phyloP scores from a whole-genome alignment of 2,113 vertebrate genomes.

The Trogon surrucura region DNA sequence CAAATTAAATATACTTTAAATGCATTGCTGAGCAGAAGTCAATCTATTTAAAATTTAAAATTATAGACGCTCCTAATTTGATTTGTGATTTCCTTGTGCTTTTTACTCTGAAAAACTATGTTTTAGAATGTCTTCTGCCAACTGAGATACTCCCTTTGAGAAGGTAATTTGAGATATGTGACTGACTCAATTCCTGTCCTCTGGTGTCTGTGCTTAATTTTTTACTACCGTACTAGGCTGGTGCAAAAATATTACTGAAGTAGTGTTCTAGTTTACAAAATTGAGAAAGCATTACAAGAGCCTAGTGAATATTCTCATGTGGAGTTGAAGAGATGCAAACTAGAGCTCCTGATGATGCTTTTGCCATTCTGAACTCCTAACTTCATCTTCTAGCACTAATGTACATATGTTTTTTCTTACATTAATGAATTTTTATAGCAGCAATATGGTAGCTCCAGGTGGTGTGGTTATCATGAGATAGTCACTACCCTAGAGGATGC shows the following conservation, averaged over 20 bases:
- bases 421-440: conserved; percentile 68
- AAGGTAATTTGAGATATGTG: neutral
- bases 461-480: conserved; percentile 65
- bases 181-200: neutral
- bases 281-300: neutral
- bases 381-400: conserved; percentile 54
- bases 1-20: conserved; percentile 50
- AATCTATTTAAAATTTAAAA: conserved; percentile 20
- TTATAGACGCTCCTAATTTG: neutral
- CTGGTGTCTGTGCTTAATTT: neutral
- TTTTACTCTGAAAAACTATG: conserved; percentile 1
- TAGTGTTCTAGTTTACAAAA: conserved; percentile 15
- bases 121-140: conserved; percentile 18
- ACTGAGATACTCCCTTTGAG: conserved; percentile 29
- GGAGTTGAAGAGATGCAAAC: neutral
- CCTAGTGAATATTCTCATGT: neutral
- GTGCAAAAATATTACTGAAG: conserved; percentile 19
- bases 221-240: neutral
- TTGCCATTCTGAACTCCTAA: conserved; percentile 58
- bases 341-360: neutral
- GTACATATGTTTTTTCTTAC: conserved; percentile 44
- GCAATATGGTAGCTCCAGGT: conserved; percentile 71
- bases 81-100: conserved; percentile 7
- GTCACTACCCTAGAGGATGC: conserved; percentile 39
- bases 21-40: conserved; percentile 5